Evolutionary conservation across 1,140 invertebrate species (phyloP), one percentile per base, ranked within the genome.

Genomic region (Triops cancriformis): DNA sequence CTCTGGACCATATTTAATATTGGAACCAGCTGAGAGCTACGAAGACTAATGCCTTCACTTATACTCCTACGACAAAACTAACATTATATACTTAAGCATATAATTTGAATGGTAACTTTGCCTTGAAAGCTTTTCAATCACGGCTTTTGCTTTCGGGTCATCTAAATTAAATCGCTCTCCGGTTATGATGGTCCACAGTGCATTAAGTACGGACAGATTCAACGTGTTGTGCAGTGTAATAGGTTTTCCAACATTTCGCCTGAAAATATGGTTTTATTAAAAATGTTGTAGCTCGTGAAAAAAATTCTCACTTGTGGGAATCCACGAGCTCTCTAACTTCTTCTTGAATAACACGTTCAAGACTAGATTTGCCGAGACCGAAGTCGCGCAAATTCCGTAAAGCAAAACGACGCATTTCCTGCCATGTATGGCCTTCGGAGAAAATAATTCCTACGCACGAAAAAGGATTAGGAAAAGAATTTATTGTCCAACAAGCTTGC

Each of bases 351-450:
- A 86, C 83, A 7, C 84, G 80, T 51, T 89, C 87, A 88, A 91
- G 90, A 11, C 81, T 80, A n/a, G 84, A 82, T 10, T 87, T 87
- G 1, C 89, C 89, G 23, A 89, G 87, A 0, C 91, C 90, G 76
- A 91, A 89, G 26, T 85, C 85, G 64, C 86, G 87, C 4, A 92
- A 81, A 82, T 89, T 87, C 72, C 86, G 86, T 74, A 90, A 80
- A 0, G 88, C 86, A 51, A 90, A 88, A 75, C 87, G 85, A 41
- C 90, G 87, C 77, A 88, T 88, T 79, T 87, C 87, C 9, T 82
- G 83, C 89, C 90, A 92, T 1, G 83, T 81, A 0, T 82, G 79
- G 0, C 90, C 91, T 64, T 92, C 90, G 1, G 87, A 86, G 79
- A 91, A 90, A 26, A 91, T 85, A 26, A 92, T 82, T 10, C 90